Percentiles rank a stretch among this genome's conserved stretches.
These are phyloP conservation scores for Buphagus erythrorhynchus DNA, from an alignment of 2,797 vertebrate genomes.

Conservation along the genomic window DNA sequence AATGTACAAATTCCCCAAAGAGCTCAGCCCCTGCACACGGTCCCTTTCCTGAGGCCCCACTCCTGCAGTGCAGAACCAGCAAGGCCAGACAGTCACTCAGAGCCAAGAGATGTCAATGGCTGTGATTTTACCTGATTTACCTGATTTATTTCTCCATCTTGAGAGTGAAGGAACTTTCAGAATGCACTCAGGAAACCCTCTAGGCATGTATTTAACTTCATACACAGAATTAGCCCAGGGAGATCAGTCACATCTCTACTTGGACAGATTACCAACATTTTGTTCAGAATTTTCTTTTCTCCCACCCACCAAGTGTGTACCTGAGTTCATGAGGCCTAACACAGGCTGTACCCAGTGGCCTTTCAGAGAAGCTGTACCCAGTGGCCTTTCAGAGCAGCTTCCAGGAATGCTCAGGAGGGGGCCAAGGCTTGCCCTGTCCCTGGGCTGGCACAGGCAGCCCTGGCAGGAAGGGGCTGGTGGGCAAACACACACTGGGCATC, in stretches of 20 bases:
- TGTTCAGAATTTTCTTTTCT: neutral
- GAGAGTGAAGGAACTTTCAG: neutral
- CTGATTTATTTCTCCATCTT: neutral
- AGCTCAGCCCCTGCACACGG: neutral
- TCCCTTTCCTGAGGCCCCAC: neutral
- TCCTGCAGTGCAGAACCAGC: neutral
- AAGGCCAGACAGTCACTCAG: neutral
- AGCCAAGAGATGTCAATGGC: neutral
- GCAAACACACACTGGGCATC: neutral
- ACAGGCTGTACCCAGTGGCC: neutral
- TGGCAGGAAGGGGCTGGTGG: no score
- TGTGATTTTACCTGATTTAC: neutral
- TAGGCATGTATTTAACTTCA: neutral
- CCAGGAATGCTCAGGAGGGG: neutral
- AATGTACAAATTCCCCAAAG: neutral
- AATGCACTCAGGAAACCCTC: neutral
- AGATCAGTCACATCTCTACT: neutral
- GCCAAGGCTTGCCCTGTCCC: neutral
- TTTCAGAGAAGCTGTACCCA: neutral
- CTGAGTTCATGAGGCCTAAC: neutral
- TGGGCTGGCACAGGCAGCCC: fast-evolving
- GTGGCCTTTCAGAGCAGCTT: neutral
- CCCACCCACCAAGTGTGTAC: fast-evolving
- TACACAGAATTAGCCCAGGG: neutral
- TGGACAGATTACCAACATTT: neutral